Evolutionary conservation across 2,888 invertebrate species (phyloP), one percentile per base, ranked within the genome.

Genomic region (Cartodere bifasciata): DNA sequence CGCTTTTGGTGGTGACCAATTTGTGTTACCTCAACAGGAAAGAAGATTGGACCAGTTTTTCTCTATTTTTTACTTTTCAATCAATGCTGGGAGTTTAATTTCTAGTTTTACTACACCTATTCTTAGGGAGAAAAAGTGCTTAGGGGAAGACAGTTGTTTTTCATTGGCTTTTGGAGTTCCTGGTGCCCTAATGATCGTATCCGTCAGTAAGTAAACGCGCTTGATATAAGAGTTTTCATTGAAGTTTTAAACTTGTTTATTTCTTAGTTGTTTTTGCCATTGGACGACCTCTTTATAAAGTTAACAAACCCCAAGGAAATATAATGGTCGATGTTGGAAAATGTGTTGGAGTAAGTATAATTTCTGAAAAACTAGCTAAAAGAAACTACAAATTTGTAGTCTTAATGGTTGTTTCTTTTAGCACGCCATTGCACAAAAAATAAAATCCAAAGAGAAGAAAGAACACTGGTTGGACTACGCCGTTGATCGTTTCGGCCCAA

Each of bases 1-100:
- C 0, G 87, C 94, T 0, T 94, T 95, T 56, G 95, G 94, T 1
- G 94, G 92, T 0, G 94, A 95, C 56, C 94, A 92, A 60, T 91
- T 92, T 58, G 65, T 72, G 27, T 45, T 85, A 27, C 84, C 84
- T 0, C 76, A 83, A 41, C 86, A 92, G 61, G 76, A 75, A 45
- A 64, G 63, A 44, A 78, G 85, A 52, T 63, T 92, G 36, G 75
- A 78, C 10, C 74, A 73, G 36, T 95, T 88, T 63, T 95, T 95
- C 63, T 92, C 92, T 0, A 62, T 92, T 1, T 95, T 94, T 58
- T 95, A 95, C 63, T 88, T 94, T 52, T 67, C 88, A 25, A 94
- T 95, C 51, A 95, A 94, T 57, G 74, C 78, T 0, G 94, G 94
- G 5, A 87, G 88, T 42, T 69, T 90, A 30, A 68, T 94, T 29